A percentile compares a stretch with the other conserved stretches of the same genome.
phyloP scores from a whole-genome alignment of 2,797 vertebrate genomes.

The Coendou prehensilis region DNA sequence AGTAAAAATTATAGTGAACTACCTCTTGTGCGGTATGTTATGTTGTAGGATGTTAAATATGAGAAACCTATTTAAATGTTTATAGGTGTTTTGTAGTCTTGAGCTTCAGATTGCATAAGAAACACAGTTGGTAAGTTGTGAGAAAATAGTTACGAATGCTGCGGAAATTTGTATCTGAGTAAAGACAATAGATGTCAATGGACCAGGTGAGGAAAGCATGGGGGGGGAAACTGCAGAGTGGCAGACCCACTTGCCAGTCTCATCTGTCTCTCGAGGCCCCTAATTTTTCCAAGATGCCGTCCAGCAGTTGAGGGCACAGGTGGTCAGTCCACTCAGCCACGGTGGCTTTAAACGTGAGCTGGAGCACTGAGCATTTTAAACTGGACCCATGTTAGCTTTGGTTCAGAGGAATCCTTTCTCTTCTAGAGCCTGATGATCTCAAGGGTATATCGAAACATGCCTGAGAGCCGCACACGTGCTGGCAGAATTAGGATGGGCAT shows the following conservation, averaged over 20 bases:
- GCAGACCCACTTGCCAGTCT: neutral
- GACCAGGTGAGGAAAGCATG: neutral
- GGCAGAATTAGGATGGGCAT: neutral
- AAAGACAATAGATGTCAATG: neutral
- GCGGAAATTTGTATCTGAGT: neutral
- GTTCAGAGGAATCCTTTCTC: neutral
- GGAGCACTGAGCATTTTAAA: neutral
- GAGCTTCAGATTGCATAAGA: constrained; percentile 15
- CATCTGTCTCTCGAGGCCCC: neutral
- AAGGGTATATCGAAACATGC: neutral
- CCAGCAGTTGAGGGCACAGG: neutral
- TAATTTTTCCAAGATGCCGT: neutral
- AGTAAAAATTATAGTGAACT: constrained; percentile 19
- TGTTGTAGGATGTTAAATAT: neutral
- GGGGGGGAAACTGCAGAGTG: neutral
- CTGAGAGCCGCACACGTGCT: fast-evolving
- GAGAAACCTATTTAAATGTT: constrained; percentile 28
- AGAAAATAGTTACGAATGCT: neutral
- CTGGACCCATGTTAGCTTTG: neutral
- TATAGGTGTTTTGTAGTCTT: constrained; percentile 21
- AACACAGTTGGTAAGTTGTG: neutral
- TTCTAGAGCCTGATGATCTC: neutral
- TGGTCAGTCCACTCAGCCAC: neutral
- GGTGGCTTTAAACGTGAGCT: neutral
- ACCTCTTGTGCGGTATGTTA: neutral